Conservation (phyloP, 1,140 invertebrate genomes). For the Ostrea denselamellosa region DNA sequence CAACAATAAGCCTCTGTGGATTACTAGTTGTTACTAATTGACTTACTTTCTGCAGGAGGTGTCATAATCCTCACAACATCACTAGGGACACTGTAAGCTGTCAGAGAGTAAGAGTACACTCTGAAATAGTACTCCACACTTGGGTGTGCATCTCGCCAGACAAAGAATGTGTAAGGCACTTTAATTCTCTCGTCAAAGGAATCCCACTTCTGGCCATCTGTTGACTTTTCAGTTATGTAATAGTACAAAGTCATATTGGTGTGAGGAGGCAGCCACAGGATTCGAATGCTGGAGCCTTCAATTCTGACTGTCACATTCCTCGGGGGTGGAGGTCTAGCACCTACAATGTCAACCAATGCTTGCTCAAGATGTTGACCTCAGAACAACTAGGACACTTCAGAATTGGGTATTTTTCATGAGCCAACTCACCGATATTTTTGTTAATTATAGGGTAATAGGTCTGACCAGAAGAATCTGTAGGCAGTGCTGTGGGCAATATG, state of each 20-base stretch:
- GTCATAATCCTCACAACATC: conserved; percentile 59
- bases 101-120: conserved; percentile 63
- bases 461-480: conserved; percentile 60
- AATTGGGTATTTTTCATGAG: not conserved
- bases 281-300: conserved; percentile 88
- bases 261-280: conserved; percentile 93
- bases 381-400: too few species aligned
- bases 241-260: conserved; percentile 87
- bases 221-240: conserved; percentile 92
- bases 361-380: not conserved
- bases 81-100: conserved; percentile 62
- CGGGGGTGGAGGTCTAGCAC: conserved; percentile 92
- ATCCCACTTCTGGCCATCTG: conserved; percentile 88
- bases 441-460: conserved; percentile 64
- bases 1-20: not conserved
- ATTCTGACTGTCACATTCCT: conserved; percentile 91
- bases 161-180: conserved; percentile 47
- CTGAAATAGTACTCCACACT: conserved; percentile 62
- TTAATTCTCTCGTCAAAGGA: conserved; percentile 77
- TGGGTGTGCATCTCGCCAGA: conserved; percentile 52
- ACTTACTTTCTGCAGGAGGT: conserved; percentile 47
- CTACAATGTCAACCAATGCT: conserved; percentile 79
- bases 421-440: conserved; percentile 61
- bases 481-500: conserved; percentile 61
- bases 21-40: not conserved